Conservation (phyloP, 2,797 vertebrate genomes). For the Saxicola maurus region DNA sequence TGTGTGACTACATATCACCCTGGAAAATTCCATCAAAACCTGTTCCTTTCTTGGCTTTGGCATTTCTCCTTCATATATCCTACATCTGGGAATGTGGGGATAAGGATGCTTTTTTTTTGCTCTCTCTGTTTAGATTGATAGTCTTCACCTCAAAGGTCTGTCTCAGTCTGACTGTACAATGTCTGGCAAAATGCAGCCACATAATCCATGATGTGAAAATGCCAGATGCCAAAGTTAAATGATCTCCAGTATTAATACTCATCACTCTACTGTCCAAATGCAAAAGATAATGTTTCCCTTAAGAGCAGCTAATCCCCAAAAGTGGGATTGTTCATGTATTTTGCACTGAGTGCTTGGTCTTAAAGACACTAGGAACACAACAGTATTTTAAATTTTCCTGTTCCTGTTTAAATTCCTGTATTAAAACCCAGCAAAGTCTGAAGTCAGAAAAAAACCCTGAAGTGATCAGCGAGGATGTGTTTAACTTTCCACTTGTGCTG, state of each 20-base stretch:
- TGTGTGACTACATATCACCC: neutral
- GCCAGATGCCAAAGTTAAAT: neutral
- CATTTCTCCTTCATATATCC: slow-evolving; percentile 9
- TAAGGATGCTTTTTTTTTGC: neutral
- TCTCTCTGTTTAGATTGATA: neutral
- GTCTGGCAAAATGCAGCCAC: neutral
- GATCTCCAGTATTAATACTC: neutral
- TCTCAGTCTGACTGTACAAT: neutral
- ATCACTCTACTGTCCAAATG: neutral
- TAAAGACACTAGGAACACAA: neutral
- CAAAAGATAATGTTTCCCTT: neutral
- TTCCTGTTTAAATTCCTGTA: neutral
- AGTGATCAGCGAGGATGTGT: neutral
- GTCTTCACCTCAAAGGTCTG: neutral
- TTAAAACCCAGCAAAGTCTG: neutral
- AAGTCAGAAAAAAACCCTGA: neutral
- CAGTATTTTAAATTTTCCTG: neutral
- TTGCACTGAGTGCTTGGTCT: neutral
- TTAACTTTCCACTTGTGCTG: slow-evolving; percentile 55
- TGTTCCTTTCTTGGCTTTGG: neutral
- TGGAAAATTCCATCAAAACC: slow-evolving; percentile 1
- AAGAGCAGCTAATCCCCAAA: neutral
- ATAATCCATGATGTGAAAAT: neutral
- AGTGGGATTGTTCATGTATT: neutral
- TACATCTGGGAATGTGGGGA: neutral